Evolutionary conservation across 64 coral and sea anemone species (phyloP).

Genomic region (Hydrozoanthus tunicans): DNA sequence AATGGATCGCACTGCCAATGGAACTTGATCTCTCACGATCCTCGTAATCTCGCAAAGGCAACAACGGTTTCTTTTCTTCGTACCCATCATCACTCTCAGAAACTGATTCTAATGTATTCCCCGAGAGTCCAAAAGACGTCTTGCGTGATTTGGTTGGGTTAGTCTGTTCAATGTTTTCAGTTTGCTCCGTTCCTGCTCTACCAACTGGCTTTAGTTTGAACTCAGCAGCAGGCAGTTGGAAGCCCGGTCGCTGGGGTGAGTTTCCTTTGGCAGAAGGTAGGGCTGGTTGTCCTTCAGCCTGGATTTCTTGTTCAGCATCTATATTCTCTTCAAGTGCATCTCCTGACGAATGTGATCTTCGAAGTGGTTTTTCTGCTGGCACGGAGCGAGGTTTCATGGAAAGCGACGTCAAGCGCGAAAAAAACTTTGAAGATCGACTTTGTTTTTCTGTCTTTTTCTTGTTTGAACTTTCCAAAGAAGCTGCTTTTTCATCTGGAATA

Average conservation of each 20-base stretch:
- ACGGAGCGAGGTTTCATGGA: slow-evolving; percentile 15
- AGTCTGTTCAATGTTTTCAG: neutral
- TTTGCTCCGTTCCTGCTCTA: neutral
- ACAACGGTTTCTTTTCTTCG: neutral
- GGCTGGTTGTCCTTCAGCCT: neutral
- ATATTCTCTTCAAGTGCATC: neutral
- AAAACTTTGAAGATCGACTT: slow-evolving; percentile 43
- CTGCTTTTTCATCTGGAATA: slow-evolving; percentile 10
- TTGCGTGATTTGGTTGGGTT: slow-evolving; percentile 17
- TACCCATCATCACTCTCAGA: neutral
- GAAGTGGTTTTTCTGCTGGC: slow-evolving; percentile 18
- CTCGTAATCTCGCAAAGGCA: neutral
- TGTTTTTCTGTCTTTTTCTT: slow-evolving; percentile 37
- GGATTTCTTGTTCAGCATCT: neutral
- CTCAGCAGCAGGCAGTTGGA: slow-evolving; percentile 26
- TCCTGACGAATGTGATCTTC: neutral
- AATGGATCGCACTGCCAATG: neutral
- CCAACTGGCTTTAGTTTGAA: slow-evolving; percentile 22
- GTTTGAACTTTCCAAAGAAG: neutral
- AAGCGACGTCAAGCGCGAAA: slow-evolving; percentile 34
- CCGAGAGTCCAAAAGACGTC: neutral
- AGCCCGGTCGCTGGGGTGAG: neutral
- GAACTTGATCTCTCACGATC: neutral
- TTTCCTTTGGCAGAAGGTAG: neutral
- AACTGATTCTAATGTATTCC: slow-evolving; percentile 19